These are phyloP conservation scores for Irena cyanogastra DNA, from an alignment of 2,113 vertebrate genomes.

Conservation along the genomic window DNA sequence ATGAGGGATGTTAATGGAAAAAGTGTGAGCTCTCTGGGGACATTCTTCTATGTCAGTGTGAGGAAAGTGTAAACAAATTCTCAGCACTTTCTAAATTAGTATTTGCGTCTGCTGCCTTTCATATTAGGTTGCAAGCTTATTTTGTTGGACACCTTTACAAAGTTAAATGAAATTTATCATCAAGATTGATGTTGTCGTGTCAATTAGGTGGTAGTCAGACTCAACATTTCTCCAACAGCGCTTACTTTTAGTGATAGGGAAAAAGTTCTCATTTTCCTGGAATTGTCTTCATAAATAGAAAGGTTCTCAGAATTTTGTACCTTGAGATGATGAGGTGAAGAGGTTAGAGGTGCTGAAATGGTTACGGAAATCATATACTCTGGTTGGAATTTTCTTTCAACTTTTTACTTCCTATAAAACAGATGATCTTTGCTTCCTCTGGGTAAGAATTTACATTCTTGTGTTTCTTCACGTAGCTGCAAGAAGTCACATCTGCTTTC, in stretches of 20 bases:
- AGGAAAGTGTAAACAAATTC: neutral
- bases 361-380: neutral
- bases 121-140: neutral
- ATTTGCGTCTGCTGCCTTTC: neutral
- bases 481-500: neutral
- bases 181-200: neutral
- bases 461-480: neutral
- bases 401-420: neutral
- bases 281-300: neutral
- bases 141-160: neutral
- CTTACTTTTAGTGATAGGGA: neutral
- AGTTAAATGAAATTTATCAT: neutral
- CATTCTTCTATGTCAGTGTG: neutral
- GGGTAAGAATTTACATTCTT: neutral
- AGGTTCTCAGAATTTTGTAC: neutral
- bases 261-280: neutral
- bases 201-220: neutral
- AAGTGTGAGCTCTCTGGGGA: neutral
- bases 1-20: neutral
- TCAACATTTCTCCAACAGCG: neutral
- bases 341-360: neutral
- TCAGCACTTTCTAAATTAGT: neutral
- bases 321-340: neutral
- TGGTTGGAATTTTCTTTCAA: neutral
- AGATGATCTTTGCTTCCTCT: neutral